phyloP scores from a whole-genome alignment of 2,888 invertebrate genomes.

The Frankliniella fusca region DNA sequence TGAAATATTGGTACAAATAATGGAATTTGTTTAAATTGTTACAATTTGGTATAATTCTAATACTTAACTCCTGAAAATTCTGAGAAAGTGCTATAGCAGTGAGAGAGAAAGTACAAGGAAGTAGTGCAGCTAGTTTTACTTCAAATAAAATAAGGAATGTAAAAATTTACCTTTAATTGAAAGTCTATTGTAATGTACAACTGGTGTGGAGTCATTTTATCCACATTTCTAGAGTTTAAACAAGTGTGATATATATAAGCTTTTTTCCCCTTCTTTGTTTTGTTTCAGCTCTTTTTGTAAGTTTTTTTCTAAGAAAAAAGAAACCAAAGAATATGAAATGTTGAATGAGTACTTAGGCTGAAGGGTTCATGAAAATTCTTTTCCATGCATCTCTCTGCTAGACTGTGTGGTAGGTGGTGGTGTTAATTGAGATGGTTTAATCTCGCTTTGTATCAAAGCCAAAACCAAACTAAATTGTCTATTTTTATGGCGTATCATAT shows the following conservation, averaged over 20 bases:
- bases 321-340: neutral
- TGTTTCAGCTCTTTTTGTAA: neutral
- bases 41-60: too few species aligned
- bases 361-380: neutral
- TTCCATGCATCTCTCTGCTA: neutral
- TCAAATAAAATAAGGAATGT: too few species aligned
- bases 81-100: too few species aligned
- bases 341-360: neutral
- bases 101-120: too few species aligned
- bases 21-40: too few species aligned
- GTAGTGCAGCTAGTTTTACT: too few species aligned
- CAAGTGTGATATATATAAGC: neutral
- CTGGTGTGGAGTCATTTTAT: neutral
- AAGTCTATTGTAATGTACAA: neutral
- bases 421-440: neutral
- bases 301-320: neutral
- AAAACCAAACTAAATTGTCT: neutral
- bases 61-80: too few species aligned
- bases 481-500: neutral
- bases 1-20: too few species aligned
- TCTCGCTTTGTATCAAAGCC: neutral
- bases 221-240: neutral
- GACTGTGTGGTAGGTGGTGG: neutral
- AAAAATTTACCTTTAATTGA: too few species aligned
- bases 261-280: neutral